Evolutionary conservation across 2,797 vertebrate genomes (phyloP), one percentile per base, ranked within the genome.

Genomic region (Lepidocolaptes lacrymiger): DNA sequence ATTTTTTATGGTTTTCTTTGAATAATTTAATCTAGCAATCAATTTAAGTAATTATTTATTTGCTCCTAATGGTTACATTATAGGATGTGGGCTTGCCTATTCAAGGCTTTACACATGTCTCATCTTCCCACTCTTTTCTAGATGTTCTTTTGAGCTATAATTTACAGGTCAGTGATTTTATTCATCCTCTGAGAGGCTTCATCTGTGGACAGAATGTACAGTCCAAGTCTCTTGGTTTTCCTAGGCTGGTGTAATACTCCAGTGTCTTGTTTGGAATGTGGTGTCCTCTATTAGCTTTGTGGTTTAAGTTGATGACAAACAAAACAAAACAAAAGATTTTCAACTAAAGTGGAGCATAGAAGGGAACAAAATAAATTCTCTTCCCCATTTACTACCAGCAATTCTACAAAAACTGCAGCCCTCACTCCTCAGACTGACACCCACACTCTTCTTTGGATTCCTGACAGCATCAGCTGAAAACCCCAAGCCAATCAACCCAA

Each of bases 131-230:
- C n/a, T 56, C 37, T 71, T 85, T 85, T 59, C 67, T 87, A 46
- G 59, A 52, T 72, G 32, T 28, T 71, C n/a, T 83, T 96, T 80
- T 87, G 49, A 56, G 48, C 72, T 75, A 41, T 49, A 36, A 63
- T 79, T 85, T 84, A 78, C 51, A 85, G 76, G 67, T 83, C 67
- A 89, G 10, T 58, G 39, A 44, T 85, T 96, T 95, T 76, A 62
- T 86, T 91, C 39, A 63, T 81, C 58, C 51, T 88, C 76, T 83
- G 74, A 94, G 55, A 81, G 63, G 27, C 48, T 86, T 81, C 62
- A 59, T 59, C 55, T 69, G 37, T 76, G 89, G 39, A 23, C 67
- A 72, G 19, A 14, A 44, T 79, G 28, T 49, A n/a, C 46, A 81
- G 21, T 34, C 36, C 37, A 49, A 90, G 32, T 27, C 30, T 61